Evolutionary conservation across 2,888 invertebrate genomes (phyloP), one percentile per base, ranked within the genome.

Genomic region (Chrysotoxum bicinctum): DNA sequence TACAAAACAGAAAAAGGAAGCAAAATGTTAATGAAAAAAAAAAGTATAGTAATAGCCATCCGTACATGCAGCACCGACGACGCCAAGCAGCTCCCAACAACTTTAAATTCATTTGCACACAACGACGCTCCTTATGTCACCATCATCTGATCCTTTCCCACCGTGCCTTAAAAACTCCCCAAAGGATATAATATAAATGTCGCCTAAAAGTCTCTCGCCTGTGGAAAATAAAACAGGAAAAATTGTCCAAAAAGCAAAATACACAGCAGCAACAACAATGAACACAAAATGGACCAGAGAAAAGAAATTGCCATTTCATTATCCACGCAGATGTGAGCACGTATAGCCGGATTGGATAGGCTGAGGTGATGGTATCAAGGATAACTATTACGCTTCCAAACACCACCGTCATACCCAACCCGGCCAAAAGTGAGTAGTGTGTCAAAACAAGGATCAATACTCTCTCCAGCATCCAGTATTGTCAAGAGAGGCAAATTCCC

Each of bases 51-150:
- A 79, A 74, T 50, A 54, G 56, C 52, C 66, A 58, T 43, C 43
- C 16, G 68, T 32, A 16, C 37, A 21, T 35, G 37, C 19, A 48
- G 9, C 21, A 10, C 54, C 40, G 21, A 54, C 60, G 64, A 70
- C 54, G 69, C 66, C 32, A 56, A 78, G 21, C 48, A 73, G 66
- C 78, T 73, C 60, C 75, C 73, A 79, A 70, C 78, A 84, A 84
- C 56, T 79, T 84, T 70, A 78, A 83, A 83, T 83, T 83, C 78
- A 78, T 78, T 82, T 83, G 64, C 74, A 83, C 74, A 83, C 78
- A 74, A 58, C 19, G 35, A 40, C 48, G 40, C 45, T 16, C 43
- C 52, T 35, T 16, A 23, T 48, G 8, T 48, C 16, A 10, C 68
- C 62, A 48, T 45, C 73, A 64, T 40, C 12, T 40, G 23, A 40